Evolutionary conservation across 2,888 invertebrate species (phyloP).

Genomic region (Brachyptera risi): DNA sequence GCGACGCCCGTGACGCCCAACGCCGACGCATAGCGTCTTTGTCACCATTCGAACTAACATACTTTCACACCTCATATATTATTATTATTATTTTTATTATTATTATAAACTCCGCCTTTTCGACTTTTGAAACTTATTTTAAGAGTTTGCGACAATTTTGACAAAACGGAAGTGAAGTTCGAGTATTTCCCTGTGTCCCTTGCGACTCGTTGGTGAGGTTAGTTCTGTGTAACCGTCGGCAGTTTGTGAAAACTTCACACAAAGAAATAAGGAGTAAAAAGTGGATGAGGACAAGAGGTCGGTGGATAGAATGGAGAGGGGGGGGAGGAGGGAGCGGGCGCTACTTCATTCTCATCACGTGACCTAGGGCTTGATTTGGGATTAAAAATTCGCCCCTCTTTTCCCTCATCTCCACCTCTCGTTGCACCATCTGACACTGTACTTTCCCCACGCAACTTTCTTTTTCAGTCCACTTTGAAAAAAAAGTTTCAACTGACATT

Average conservation of each 20-base stretch:
- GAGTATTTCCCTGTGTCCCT: constrained; percentile 24
- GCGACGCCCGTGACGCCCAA: too few relatives aligned
- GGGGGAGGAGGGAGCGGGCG: background rate
- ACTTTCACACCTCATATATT: constrained; percentile 10
- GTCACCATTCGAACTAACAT: background rate
- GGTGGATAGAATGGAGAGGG: too few relatives aligned
- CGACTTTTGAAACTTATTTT: constrained; percentile 8
- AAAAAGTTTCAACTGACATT: constrained; percentile 26
- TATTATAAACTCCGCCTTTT: constrained; percentile 18
- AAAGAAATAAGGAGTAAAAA: constrained; percentile 16
- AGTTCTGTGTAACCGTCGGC: constrained; percentile 24
- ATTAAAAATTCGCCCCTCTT: constrained; percentile 26
- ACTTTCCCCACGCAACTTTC: background rate
- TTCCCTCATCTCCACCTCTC: constrained; percentile 10
- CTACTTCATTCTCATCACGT: constrained; percentile 27
- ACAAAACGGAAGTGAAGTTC: constrained; percentile 24
- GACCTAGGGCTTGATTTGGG: constrained; percentile 28
- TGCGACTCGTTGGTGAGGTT: constrained; percentile 24
- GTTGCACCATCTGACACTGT: background rate
- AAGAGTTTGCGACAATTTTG: constrained; percentile 21
- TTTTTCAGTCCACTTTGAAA: constrained; percentile 5
- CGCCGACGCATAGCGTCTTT: too few relatives aligned
- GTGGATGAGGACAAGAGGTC: constrained; percentile 10
- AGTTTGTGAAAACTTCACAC: constrained; percentile 26
- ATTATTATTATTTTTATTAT: too few relatives aligned